Evolutionary conservation across 1,140 invertebrate species (phyloP), one percentile per base, ranked within the genome.

Genomic region (Leptoteleia sp.): DNA sequence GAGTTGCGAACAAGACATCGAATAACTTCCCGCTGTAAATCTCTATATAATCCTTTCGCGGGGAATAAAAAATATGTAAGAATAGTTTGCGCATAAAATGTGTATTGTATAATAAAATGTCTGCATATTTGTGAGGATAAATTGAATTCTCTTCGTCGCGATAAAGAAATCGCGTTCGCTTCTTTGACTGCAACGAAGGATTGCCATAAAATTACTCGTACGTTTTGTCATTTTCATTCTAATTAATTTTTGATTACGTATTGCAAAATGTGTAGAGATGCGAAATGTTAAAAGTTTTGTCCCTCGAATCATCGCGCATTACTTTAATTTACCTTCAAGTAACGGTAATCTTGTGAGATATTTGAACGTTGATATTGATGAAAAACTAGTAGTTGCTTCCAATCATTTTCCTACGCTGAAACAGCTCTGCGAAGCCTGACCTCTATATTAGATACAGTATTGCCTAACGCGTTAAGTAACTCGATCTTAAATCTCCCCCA

Each of bases 1-100:
- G 52, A 73, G 70, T 73, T 73, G 52, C 19, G 52, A 73, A 65
- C 70, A 65, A 73, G 59, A 73, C 59, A 64, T 57, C 68, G 59
- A 72, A 72, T 64, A 72, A 72, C 68, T 72, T 72, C 29, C 57
- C 33, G 48, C 38, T 72, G 57, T 72, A 72, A 72, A 62, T 45
- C 68, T 12, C 27, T 31, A 37, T 54, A 54, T 71, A 71, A 62
- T 71, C 47, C 33, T 54, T 52, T 25, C 22, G 22, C 27, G 70
- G 45, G n/a, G n/a, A n/a, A n/a, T n/a, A 59, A 67, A 65, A 64
- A 73, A 73, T 73, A 57, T 57, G 57, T 64, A 64, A 73, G 59
- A 73, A 73, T 40, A 64, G 57, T 64, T 64, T 15, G 59, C 55
- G 35, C 40, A 52, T 50, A 70, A 65, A 70, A 68, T 57, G 67